Conservation (phyloP, 2,113 vertebrate genomes). For the Lipotes vexillifer region DNA sequence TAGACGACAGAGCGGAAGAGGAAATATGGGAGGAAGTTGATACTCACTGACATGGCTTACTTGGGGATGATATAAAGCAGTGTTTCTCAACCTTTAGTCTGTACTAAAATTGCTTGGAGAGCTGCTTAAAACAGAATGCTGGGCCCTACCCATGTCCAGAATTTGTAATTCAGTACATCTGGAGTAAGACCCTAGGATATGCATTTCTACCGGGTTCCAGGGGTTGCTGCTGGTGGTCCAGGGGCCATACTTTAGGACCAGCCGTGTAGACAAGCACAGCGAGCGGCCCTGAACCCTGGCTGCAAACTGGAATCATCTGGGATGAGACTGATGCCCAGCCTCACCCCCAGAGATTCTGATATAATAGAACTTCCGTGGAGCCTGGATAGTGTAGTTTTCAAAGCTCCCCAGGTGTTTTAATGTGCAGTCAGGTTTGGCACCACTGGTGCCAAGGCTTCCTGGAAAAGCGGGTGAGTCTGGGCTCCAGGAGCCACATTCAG, state of each 20-base stretch:
- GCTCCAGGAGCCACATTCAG: background rate
- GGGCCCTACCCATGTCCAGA: fast-evolving
- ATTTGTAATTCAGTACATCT: background rate
- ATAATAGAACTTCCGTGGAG: background rate
- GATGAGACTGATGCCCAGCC: background rate
- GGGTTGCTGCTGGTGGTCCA: background rate
- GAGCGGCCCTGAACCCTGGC: background rate
- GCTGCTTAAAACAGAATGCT: background rate
- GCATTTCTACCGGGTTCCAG: background rate
- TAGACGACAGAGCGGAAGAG: background rate
- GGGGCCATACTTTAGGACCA: background rate
- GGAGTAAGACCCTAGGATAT: background rate
- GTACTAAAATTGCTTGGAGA: background rate
- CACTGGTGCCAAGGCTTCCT: background rate
- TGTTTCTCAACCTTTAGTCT: background rate
- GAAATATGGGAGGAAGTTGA: background rate
- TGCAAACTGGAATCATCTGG: background rate
- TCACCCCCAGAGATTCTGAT: background rate
- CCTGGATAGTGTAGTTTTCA: background rate
- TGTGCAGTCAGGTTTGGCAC: background rate
- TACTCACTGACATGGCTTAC: background rate
- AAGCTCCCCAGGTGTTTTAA: background rate
- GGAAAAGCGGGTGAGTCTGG: background rate
- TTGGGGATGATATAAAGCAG: background rate
- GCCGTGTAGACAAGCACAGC: background rate